Evolutionary conservation across 2,797 vertebrate species (phyloP).

Genomic region (Phyllotis vaccarum): DNA sequence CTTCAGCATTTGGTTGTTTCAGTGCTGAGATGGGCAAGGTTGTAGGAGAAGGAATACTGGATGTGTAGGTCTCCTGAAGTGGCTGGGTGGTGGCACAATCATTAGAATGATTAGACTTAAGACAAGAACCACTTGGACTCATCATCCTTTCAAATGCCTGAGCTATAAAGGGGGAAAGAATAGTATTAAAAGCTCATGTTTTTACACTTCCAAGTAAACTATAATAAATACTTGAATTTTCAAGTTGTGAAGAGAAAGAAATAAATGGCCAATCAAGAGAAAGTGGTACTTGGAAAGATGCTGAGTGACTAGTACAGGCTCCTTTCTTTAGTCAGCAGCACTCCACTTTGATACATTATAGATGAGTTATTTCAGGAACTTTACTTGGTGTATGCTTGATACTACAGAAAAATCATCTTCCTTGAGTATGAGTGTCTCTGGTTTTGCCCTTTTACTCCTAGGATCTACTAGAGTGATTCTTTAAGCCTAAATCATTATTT

Average conservation of each 20-base stretch:
- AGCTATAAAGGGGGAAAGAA: slow-evolving; percentile 87
- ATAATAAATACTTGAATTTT: slow-evolving; percentile 54
- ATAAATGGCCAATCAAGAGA: slow-evolving; percentile 55
- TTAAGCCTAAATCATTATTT: slow-evolving; percentile 21
- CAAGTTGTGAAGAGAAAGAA: slow-evolving; percentile 67
- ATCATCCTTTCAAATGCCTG: slow-evolving; percentile 98
- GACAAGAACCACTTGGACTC: slow-evolving; percentile 93
- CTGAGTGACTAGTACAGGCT: background rate
- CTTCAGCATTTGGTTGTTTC: slow-evolving; percentile 93
- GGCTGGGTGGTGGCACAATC: slow-evolving; percentile 91
- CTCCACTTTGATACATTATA: background rate
- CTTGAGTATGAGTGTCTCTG: background rate
- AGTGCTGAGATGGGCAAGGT: slow-evolving; percentile 93
- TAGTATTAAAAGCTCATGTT: slow-evolving; percentile 63
- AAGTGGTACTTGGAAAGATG: slow-evolving; percentile 45
- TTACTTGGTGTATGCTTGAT: slow-evolving; percentile 8
- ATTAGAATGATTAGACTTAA: slow-evolving; percentile 91
- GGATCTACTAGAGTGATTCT: slow-evolving; percentile 27
- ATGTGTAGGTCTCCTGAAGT: slow-evolving; percentile 91
- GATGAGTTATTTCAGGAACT: background rate
- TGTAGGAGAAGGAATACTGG: slow-evolving; percentile 91
- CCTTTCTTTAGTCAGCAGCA: slow-evolving; percentile 25
- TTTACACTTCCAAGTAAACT: slow-evolving; percentile 52
- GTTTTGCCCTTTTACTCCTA: slow-evolving; percentile 6
- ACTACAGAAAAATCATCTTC: slow-evolving; percentile 39